A percentile compares a stretch with the other conserved stretches of the same genome.
phyloP scores from a whole-genome alignment of 35 echinoderm and acorn worm species.

The Chiridota heheva region DNA sequence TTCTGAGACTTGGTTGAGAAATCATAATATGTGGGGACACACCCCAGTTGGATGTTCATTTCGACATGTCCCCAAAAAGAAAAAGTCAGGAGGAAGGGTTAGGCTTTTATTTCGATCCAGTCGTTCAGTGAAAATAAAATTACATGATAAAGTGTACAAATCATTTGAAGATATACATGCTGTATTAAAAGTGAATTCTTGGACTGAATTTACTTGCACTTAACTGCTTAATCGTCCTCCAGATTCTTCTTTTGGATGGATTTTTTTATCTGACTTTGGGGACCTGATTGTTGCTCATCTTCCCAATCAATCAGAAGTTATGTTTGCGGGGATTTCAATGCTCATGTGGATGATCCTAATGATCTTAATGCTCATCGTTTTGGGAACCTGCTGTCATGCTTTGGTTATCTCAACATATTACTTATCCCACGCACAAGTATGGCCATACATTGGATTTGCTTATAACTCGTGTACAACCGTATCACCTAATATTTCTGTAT shows the following conservation, averaged over 20 bases:
- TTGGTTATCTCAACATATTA: no score
- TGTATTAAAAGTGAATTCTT: no score
- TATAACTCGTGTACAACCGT: no score
- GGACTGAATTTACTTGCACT: no score
- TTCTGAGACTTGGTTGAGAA: slow-evolving; percentile 11
- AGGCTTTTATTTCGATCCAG: neutral
- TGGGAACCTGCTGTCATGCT: neutral
- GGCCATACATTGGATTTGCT: no score
- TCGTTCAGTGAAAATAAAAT: neutral
- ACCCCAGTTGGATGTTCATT: slow-evolving; percentile 13
- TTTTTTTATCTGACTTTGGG: no score
- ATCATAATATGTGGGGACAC: neutral
- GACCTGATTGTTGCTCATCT: no score
- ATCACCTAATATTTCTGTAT: no score
- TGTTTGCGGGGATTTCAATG: slow-evolving; percentile 1
- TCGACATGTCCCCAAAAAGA: neutral
- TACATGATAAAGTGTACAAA: neutral
- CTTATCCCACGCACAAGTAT: no score
- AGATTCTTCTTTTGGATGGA: no score
- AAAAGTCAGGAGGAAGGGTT: neutral
- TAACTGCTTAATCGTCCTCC: no score
- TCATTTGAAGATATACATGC: neutral
- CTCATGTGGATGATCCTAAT: neutral
- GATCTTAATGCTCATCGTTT: slow-evolving; percentile 1
- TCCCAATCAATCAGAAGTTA: no score